A percentile compares a stretch with the other conserved stretches of the same genome.
Conservation (phyloP, 2,113 vertebrate species). For the Azemiops feae region DNA sequence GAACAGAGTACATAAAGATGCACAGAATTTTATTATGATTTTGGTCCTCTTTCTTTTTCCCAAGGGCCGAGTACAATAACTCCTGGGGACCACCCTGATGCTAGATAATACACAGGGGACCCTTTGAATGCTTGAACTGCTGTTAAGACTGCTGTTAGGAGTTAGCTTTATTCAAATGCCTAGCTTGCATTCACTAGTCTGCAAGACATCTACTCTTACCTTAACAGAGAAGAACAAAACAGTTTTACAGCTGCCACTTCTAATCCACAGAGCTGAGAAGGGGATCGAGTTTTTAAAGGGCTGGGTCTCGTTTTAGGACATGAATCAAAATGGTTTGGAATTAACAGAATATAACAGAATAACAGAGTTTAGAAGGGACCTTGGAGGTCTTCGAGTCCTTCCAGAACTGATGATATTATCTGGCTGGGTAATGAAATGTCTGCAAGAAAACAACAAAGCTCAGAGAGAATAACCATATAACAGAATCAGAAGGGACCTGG, state of each 20-base stretch:
- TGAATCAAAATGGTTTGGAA: no score
- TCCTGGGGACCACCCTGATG: background rate
- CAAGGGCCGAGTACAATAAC: background rate
- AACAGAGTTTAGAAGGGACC: no score
- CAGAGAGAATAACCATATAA: no score
- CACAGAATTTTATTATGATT: background rate
- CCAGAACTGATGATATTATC: no score
- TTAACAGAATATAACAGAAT: no score
- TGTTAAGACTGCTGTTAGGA: background rate
- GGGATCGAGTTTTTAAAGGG: background rate
- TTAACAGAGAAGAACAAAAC: background rate
- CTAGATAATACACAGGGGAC: background rate
- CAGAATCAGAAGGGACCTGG: no score
- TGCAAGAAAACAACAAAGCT: no score
- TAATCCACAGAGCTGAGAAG: background rate
- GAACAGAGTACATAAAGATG: background rate
- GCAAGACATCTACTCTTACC: background rate
- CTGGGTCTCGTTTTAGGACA: background rate
- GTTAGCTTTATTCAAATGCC: background rate
- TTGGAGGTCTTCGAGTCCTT: no score
- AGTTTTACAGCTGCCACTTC: background rate
- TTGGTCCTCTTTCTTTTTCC: background rate
- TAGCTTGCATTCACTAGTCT: background rate
- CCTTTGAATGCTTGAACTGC: background rate
- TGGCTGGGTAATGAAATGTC: no score